Percentiles rank a stretch among this genome's conserved stretches.
phyloP scores from a whole-genome alignment of 1,140 invertebrate species.

The Pseudomyrmex pallidus region DNA sequence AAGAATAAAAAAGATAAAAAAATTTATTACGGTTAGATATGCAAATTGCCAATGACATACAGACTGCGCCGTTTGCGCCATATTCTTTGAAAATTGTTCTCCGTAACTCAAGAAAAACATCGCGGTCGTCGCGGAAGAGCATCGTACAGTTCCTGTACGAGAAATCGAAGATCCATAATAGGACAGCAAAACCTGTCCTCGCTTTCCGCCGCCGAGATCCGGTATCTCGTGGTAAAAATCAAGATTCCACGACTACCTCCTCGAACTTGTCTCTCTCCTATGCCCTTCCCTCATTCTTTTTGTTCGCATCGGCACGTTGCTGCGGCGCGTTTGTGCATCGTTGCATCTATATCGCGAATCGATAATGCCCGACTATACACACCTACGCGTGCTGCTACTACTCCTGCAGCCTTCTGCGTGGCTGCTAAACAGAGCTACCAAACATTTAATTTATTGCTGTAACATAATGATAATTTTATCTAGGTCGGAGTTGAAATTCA shows the following conservation, averaged over 20 bases:
- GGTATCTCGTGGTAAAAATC: conserved; percentile 55
- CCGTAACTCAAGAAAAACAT: neutral
- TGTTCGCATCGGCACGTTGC: conserved; percentile 5
- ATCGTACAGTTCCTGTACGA: conserved; percentile 37
- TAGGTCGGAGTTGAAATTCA: no score
- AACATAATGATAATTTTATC: no score
- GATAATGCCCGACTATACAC: conserved; percentile 35
- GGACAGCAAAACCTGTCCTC: conserved; percentile 62
- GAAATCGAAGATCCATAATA: conserved; percentile 62
- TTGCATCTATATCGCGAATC: conserved; percentile 40
- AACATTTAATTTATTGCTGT: neutral
- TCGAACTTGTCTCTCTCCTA: conserved; percentile 9
- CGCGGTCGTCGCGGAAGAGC: conserved; percentile 52
- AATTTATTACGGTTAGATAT: neutral
- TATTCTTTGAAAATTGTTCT: neutral
- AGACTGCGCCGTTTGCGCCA: neutral
- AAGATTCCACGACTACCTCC: conserved; percentile 57
- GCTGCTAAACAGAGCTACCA: no score
- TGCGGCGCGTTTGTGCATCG: conserved; percentile 29
- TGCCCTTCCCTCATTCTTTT: neutral
- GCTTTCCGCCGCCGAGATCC: neutral
- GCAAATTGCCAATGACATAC: neutral
- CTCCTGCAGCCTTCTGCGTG: no score
- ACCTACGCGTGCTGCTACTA: conserved; percentile 19
- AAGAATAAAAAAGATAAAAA: no score